A percentile compares a stretch with the other conserved stretches of the same genome.
phyloP scores from a whole-genome alignment of 1,140 invertebrate species.

The Pseudachorutes palmiensis region DNA sequence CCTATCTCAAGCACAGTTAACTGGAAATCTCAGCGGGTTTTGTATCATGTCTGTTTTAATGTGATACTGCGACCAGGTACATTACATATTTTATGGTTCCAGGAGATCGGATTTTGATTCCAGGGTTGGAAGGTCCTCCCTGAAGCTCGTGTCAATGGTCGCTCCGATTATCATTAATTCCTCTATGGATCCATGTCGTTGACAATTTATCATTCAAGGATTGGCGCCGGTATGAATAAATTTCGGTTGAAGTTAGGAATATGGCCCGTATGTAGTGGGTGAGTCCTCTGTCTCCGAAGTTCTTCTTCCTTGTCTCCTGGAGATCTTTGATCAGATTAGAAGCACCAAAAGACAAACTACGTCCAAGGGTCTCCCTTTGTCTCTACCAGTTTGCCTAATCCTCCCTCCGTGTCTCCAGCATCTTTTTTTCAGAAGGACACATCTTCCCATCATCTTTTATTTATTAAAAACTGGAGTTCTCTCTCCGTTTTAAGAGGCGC shows the following conservation, averaged over 20 bases:
- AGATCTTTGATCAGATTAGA: conserved; percentile 6
- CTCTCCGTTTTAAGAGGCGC: conserved; percentile 3
- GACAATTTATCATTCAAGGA: background rate
- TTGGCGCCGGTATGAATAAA: conserved; percentile 7
- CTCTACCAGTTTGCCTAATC: conserved; percentile 7
- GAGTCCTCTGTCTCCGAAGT: conserved; percentile 1
- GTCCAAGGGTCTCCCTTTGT: background rate
- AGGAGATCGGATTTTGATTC: too few species aligned
- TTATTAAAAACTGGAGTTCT: background rate
- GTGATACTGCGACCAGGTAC: too few species aligned
- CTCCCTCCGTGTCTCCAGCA: background rate
- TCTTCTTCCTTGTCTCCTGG: conserved; percentile 8
- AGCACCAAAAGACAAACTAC: background rate
- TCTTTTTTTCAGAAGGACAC: background rate
- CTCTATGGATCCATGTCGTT: background rate
- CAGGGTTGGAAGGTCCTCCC: background rate
- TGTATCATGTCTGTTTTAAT: too few species aligned
- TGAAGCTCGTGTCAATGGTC: background rate
- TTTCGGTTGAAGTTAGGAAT: too few species aligned
- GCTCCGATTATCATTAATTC: background rate
- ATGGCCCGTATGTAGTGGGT: too few species aligned
- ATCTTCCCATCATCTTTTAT: background rate
- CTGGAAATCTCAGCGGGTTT: background rate
- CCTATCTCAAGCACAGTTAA: background rate
- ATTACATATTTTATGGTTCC: too few species aligned